phyloP scores from a whole-genome alignment of 2,888 invertebrate genomes.

The Amphiduros pacificus region DNA sequence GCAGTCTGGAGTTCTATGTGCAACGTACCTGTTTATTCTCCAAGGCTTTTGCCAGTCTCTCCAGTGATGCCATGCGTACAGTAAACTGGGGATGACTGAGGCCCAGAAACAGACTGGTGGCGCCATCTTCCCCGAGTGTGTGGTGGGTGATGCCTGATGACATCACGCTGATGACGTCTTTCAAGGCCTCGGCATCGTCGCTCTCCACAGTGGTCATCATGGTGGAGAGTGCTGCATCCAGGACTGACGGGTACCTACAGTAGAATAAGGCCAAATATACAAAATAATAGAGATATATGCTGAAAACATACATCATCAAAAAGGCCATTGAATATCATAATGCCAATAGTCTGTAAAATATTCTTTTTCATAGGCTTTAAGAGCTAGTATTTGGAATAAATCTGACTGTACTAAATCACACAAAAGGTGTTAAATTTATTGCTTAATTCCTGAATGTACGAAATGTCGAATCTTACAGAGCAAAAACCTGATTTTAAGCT shows the following conservation, averaged over 20 bases:
- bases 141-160: background rate
- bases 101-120: slow-evolving; percentile 67
- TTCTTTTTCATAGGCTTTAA: no score
- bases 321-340: no score
- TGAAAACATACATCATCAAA: background rate
- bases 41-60: background rate
- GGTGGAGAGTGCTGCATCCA: slow-evolving; percentile 29
- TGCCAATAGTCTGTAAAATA: no score
- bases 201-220: background rate
- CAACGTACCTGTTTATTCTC: background rate
- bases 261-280: background rate
- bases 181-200: background rate
- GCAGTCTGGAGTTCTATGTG: no score
- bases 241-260: slow-evolving; percentile 36
- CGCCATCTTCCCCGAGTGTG: slow-evolving; percentile 31
- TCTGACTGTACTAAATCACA: no score
- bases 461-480: no score
- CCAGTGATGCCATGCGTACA: slow-evolving; percentile 69
- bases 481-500: no score
- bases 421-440: no score
- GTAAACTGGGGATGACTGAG: slow-evolving; percentile 73
- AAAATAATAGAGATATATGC: background rate
- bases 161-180: background rate
- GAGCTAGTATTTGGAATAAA: no score
- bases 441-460: no score